Evolutionary conservation across 1,140 invertebrate species (phyloP), one percentile per base, ranked within the genome.

Genomic region (Sycophaga agraensis): DNA sequence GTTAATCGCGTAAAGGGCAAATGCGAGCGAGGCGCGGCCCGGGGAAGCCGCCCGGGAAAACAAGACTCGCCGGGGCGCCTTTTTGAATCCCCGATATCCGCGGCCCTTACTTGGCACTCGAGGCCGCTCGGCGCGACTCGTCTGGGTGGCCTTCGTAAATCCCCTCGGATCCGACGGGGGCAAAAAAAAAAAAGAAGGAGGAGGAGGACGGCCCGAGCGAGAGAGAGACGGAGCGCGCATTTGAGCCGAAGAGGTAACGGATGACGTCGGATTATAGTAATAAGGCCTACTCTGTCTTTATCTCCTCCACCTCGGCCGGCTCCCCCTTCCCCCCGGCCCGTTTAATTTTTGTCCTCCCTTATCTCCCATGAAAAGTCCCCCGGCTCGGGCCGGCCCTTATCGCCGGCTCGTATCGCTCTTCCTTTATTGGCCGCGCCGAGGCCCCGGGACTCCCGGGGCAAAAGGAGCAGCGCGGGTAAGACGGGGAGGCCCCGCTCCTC

Each of bases 211-310:
- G 24, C 14, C 12, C 24, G 43, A 8, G 26, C 45, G 37, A 35
- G 8, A 14, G n/a, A n/a, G n/a, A n/a, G n/a, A n/a, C n/a, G n/a
- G n/a, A n/a, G n/a, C n/a, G n/a, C n/a, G 19, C 37, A 57, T 46
- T 49, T 57, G 35, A 55, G 34, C 19, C 43, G 42, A 57, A 51
- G 31, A 28, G 50, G 43, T 60, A 65, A 65, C 35, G 42, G 45
- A 56, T 65, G 56, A 48, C 49, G 28, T 40, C 11, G 62, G 45
- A 64, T 66, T 66, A 66, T 54, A 59, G 58, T 62, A 67, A 67
- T 65, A 65, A 58, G 42, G 11, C 39, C 37, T 39, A 31, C 53
- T 55, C 26, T 37, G 35, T 24, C 50, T 53, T 40, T 39, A 28
- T 40, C 35, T 39, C 35, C 40, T 53, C 26, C 50, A 40, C 34